phyloP scores from a whole-genome alignment of 1,140 invertebrate genomes.

The Trichonephila inaurata region DNA sequence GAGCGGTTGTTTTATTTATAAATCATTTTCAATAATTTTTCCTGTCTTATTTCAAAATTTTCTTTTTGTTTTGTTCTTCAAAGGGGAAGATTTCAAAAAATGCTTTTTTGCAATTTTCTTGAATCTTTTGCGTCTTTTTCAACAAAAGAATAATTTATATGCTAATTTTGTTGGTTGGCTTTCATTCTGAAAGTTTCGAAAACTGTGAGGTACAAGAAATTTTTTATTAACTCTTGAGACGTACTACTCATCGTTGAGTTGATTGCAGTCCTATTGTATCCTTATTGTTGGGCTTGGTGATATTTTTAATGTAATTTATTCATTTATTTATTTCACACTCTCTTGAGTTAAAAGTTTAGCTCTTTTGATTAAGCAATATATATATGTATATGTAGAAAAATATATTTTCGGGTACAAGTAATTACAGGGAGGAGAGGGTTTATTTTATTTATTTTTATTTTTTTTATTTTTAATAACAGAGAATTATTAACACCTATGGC shows the following conservation, averaged over 20 bases:
- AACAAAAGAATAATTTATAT: slow-evolving; percentile 52
- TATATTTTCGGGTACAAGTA: too few relatives aligned
- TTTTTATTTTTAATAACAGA: too few relatives aligned
- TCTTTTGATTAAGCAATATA: too few relatives aligned
- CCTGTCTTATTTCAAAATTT: not conserved
- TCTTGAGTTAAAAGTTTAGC: too few relatives aligned
- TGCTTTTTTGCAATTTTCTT: slow-evolving; percentile 19
- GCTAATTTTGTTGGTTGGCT: slow-evolving; percentile 38
- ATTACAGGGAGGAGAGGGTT: too few relatives aligned
- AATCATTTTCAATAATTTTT: not conserved
- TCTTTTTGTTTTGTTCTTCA: not conserved
- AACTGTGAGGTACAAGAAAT: not conserved
- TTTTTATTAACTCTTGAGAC: not conserved
- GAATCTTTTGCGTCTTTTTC: slow-evolving; percentile 11
- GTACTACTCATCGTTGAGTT: not conserved
- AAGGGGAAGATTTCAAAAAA: not conserved
- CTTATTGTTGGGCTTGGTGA: not conserved
- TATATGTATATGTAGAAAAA: too few relatives aligned
- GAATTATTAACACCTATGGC: too few relatives aligned
- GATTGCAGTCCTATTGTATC: not conserved
- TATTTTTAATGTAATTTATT: not conserved
- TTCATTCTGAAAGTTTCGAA: slow-evolving; percentile 13
- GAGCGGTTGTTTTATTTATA: not conserved
- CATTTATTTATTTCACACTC: not conserved
- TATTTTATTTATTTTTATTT: too few relatives aligned